phyloP scores from a whole-genome alignment of 2,113 vertebrate genomes.

The Boleophthalmus pectinirostris region DNA sequence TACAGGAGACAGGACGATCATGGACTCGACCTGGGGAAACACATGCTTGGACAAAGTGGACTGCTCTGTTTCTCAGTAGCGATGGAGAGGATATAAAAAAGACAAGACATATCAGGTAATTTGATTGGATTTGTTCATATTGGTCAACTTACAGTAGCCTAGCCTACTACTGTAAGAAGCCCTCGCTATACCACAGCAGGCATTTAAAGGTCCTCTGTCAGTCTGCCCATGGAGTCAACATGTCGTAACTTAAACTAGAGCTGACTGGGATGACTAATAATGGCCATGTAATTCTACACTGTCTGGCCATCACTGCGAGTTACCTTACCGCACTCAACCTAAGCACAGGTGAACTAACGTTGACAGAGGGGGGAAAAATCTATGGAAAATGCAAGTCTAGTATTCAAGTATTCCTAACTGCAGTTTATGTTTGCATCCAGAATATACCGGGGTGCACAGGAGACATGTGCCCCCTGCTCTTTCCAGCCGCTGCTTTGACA shows the following conservation, averaged over 20 bases:
- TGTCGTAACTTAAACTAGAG: constrained; percentile 37
- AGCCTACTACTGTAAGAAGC: background rate
- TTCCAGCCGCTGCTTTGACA: constrained; percentile 49
- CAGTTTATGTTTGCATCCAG: background rate
- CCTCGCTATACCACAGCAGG: constrained; percentile 1
- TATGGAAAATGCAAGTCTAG: constrained; percentile 6
- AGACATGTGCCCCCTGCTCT: constrained; percentile 44
- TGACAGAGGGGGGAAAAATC: constrained; percentile 22
- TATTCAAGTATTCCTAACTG: background rate
- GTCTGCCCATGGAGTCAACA: constrained; percentile 15
- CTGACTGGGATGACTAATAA: constrained; percentile 32
- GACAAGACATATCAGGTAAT: constrained; percentile 61
- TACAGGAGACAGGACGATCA: constrained; percentile 53
- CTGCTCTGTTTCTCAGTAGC: constrained; percentile 47
- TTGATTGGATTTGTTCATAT: background rate
- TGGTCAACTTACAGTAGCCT: background rate
- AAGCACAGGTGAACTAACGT: constrained; percentile 58
- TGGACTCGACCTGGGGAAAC: constrained; percentile 70
- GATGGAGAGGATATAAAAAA: constrained; percentile 69
- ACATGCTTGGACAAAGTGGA: constrained; percentile 59
- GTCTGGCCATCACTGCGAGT: constrained; percentile 53
- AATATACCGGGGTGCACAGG: background rate
- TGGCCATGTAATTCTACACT: constrained; percentile 60
- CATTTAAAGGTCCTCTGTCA: constrained; percentile 5
- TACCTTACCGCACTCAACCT: constrained; percentile 23